phyloP scores from a whole-genome alignment of 2,113 vertebrate species.

The Syngnathoides biaculeatus region DNA sequence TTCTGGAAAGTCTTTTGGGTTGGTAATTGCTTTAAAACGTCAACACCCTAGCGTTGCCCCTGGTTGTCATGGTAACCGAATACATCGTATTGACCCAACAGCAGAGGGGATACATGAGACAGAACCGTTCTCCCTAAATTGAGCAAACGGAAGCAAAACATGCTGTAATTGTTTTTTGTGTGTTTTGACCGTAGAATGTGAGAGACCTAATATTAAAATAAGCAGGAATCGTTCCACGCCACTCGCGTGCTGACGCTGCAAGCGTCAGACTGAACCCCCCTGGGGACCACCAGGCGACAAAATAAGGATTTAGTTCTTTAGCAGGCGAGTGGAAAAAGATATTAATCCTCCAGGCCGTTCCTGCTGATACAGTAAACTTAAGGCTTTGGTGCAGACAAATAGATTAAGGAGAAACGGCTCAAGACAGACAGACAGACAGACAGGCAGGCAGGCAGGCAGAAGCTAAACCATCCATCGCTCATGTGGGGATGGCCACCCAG shows the following conservation, averaged over 20 bases:
- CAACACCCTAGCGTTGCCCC: too few species aligned
- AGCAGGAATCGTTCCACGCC: not conserved
- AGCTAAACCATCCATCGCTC: conserved; percentile 38
- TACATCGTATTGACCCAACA: too few species aligned
- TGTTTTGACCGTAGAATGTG: not conserved
- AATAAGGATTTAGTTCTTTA: conserved; percentile 53
- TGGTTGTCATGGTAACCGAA: too few species aligned
- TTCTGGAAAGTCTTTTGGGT: too few species aligned
- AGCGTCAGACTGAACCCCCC: conserved; percentile 1
- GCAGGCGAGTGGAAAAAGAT: conserved; percentile 36
- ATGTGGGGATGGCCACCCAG: conserved; percentile 70
- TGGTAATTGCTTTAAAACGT: too few species aligned
- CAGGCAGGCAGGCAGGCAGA: too few species aligned
- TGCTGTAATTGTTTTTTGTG: too few species aligned
- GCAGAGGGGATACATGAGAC: too few species aligned
- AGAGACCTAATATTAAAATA: not conserved
- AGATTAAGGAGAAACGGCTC: conserved; percentile 39
- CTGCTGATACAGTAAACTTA: conserved; percentile 40
- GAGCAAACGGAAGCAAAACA: too few species aligned
- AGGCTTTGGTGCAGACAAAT: conserved; percentile 47
- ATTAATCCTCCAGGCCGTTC: conserved; percentile 21
- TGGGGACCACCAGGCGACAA: conserved; percentile 15
- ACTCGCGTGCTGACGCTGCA: conserved; percentile 12
- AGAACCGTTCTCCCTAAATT: too few species aligned
- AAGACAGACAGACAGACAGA: conserved; percentile 44